Evolutionary conservation across 2,888 invertebrate species (phyloP).

Genomic region (Osedax fenrisi): DNA sequence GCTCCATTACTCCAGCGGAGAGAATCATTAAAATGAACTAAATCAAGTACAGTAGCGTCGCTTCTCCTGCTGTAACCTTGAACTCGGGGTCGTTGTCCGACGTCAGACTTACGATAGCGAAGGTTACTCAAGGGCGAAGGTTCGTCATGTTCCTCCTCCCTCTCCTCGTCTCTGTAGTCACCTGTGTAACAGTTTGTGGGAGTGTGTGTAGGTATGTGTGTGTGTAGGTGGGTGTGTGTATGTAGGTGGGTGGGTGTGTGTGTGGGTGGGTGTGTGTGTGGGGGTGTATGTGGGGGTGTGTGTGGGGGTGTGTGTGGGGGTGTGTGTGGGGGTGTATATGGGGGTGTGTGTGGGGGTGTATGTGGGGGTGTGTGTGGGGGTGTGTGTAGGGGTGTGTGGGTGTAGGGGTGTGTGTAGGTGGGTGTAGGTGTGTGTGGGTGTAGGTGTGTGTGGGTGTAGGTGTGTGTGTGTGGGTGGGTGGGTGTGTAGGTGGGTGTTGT

Average conservation of each 20-base stretch:
- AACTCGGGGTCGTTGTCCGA: no score
- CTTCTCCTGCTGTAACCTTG: no score
- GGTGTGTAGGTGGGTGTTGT: background rate
- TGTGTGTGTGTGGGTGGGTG: background rate
- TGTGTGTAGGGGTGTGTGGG: background rate
- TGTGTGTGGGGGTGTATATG: background rate
- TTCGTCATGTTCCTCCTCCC: no score
- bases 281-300: background rate
- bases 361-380: background rate
- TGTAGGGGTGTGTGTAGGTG: background rate
- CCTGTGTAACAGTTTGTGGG: no score
- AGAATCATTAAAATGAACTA: no score
- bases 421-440: background rate
- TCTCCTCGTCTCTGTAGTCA: no score
- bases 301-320: background rate
- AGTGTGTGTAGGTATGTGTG: background rate
- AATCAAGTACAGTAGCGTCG: no score
- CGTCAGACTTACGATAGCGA: no score
- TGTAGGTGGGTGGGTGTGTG: background rate
- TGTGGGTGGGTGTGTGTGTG: background rate
- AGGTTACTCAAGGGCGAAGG: no score
- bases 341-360: background rate
- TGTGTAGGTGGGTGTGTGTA: background rate
- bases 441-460: background rate
- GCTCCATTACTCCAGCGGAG: no score